A percentile compares a stretch with the other conserved stretches of the same genome.
phyloP scores from a whole-genome alignment of 2,113 vertebrate genomes.

The Sceloporus undulatus region DNA sequence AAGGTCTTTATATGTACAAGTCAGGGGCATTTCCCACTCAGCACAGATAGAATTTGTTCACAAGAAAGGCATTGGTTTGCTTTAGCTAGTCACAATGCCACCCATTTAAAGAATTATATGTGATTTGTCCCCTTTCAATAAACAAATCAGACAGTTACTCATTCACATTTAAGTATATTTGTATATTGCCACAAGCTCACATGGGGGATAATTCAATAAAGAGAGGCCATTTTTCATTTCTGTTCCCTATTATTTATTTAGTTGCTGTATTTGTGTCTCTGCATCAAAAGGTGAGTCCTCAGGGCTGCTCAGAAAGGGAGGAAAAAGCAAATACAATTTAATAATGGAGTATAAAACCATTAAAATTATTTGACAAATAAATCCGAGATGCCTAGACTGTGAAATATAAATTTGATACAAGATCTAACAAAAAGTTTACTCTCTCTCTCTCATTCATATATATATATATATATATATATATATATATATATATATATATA shows the following conservation, averaged over 20 bases:
- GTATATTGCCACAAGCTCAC: not conserved
- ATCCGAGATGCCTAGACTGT: not conserved
- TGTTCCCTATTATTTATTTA: not conserved
- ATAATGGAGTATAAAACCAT: not conserved
- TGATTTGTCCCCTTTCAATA: not conserved
- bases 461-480: too few relatives aligned
- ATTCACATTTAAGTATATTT: not conserved
- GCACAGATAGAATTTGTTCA: not conserved
- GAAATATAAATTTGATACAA: not conserved
- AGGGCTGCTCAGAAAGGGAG: not conserved
- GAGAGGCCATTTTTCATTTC: not conserved
- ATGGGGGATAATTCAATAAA: not conserved
- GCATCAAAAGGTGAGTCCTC: not conserved
- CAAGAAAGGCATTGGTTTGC: not conserved
- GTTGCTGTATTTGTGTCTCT: not conserved
- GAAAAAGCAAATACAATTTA: not conserved
- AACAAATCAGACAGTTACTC: not conserved
- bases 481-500: too few relatives aligned
- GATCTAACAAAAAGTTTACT: too few relatives aligned
- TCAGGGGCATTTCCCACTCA: not conserved
- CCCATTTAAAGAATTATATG: not conserved
- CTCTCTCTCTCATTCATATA: too few relatives aligned
- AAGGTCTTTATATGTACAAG: not conserved
- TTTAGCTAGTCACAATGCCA: not conserved
- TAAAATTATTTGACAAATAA: not conserved